Evolutionary conservation across 2,113 vertebrate genomes (phyloP), one percentile per base, ranked within the genome.

Genomic region (Glaucidium brasilianum): DNA sequence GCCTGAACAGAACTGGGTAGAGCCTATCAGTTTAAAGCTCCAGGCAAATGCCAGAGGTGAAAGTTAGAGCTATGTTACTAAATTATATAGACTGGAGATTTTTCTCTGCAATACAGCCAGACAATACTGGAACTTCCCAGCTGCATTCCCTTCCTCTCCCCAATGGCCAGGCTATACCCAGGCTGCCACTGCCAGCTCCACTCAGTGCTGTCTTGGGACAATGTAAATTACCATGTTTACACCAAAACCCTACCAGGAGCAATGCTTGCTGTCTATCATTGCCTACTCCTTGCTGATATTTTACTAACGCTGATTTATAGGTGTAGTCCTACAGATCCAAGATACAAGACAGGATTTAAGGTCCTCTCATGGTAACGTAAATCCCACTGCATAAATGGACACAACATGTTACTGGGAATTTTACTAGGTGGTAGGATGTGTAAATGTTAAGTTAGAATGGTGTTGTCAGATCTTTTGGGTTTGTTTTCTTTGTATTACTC

Each of bases 131-230:
- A 58, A 35, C 22, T 5, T 37, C 41, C 39, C 64, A 45, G 19
- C 19, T 69, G 23, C 73, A 60, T 74, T 94, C 1, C 0, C 14
- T 52, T 60, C 26, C 18, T 45, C 50, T 58, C 14, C 32, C 12
- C 30, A n/a, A 2, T 1, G 56, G 25, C 17, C 37, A 27, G 56
- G 35, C 15, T 49, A 2, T 17, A 11, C 1, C 1, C 18, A 39
- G n/a, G 19, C 39, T 94, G 82, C 55, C 43, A 8, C 22, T 32
- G 20, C 11, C 83, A 77, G 19, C 27, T 85, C 30, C 19, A 0
- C 53, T 58, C 2, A 2, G 17, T 34, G 32, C 26, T 43, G 63
- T 20, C 59, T 32, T 52, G 47, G 60, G 32, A 45, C 35, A 30
- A 23, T 3, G 1, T 2, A 11, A 47, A 37, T 53, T 47, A 35